These are phyloP conservation scores for Atherinosoma microstoma DNA, from an alignment of 2,797 vertebrate species.

Conservation along the genomic window DNA sequence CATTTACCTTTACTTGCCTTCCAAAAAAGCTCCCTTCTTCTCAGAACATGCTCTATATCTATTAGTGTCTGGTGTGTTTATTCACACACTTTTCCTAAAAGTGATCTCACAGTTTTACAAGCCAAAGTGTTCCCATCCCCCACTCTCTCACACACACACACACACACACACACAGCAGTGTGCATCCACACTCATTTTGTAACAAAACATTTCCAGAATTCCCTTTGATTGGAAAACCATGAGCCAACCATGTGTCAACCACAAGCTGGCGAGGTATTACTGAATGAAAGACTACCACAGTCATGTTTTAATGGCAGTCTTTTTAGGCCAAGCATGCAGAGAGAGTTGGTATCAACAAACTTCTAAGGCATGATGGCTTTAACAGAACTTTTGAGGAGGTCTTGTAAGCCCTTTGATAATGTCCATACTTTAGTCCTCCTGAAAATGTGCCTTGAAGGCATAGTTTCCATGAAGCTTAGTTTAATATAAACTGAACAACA, in stretches of 20 bases:
- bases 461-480: conserved; percentile 1
- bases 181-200: conserved; percentile 26
- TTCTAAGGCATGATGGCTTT: conserved; percentile 50
- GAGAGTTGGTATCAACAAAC: conserved; percentile 42
- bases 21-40: conserved; percentile 25
- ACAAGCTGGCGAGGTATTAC: conserved; percentile 35
- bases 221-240: conserved; percentile 54
- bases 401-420: conserved; percentile 23
- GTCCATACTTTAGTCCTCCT: conserved; percentile 22
- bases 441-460: conserved; percentile 17
- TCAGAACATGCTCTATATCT: conserved; percentile 4
- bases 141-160: conserved; percentile 14
- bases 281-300: conserved; percentile 41
- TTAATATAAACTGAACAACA: conserved; percentile 5
- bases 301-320: conserved; percentile 35
- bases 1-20: conserved; percentile 12
- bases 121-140: conserved; percentile 45
- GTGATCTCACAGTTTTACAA: conserved; percentile 56
- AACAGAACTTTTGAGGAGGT: conserved; percentile 53
- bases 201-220: conserved; percentile 53
- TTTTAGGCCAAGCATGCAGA: conserved; percentile 43
- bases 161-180: conserved; percentile 1
- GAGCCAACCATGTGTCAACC: conserved; percentile 36
- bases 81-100: conserved; percentile 35
- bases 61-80: conserved; percentile 25